Base-by-base conservation (phyloP, 2,888 invertebrate species). In the Ectropis crepuscularia region DNA sequence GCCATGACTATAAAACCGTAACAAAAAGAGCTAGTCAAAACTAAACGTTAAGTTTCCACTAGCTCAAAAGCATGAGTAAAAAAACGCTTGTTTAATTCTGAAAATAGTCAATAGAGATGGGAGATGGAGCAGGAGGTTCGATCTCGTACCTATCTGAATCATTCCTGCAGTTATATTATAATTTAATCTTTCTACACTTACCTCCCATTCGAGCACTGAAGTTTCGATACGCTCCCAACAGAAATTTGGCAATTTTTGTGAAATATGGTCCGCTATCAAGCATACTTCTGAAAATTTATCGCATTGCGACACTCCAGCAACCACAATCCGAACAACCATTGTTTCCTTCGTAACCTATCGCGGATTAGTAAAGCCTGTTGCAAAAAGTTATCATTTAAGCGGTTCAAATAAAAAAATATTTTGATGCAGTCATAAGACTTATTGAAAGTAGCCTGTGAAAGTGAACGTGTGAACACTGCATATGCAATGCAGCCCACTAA, bases 301-400 rank as follows among this genome's bases (percentile, higher is more conserved):
- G 75, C 94, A 94, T 70, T 93, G 89, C 10, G 90, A 85, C 76
- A 90, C 87, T 49, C 95, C 95, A 47, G 93, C 93, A 73, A 95
- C 93, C 45, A 94, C 82, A 75, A 94, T 93, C 70, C 87, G 85
- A 54, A 93, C 85, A 76, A 90, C 86, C 92, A 92, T 92, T 85
- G 68, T 48, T 9, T 16, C 28, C 9, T 5, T 43, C 16, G 16
- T 28, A 28, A 28, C 16, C 2, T 28, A 28, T 28, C 16, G 4
- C 16, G 16, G 16, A 28, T 16, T 41, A 16, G 9, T 11, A 16
- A 42, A 12, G 10, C 4, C 10, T 36, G 6, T 7, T 28, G 16
- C 12, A 46, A 8, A 46, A 8, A 9, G 5, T 6, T 16, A 46
- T 0, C 0, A 8, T 9, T 16, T 5, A 46, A 5, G 5, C 9